phyloP scores from a whole-genome alignment of 1,140 invertebrate species.

The Saccostrea glomerata region DNA sequence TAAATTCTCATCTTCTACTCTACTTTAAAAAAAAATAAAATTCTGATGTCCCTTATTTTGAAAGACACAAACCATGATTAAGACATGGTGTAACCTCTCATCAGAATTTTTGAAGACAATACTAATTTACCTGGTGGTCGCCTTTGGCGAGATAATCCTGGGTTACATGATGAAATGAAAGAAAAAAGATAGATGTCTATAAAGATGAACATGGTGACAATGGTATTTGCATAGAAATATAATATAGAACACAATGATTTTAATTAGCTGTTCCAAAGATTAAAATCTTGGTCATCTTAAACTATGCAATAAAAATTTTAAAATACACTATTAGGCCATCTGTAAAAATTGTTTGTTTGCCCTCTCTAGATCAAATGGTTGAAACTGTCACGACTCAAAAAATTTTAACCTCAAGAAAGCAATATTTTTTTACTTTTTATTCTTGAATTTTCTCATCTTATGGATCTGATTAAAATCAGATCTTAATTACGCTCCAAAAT shows the following conservation, averaged over 20 bases:
- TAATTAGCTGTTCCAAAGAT: background rate
- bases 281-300: background rate
- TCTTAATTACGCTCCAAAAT: too few relatives aligned
- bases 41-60: background rate
- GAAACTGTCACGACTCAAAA: too few relatives aligned
- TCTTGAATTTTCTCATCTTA: too few relatives aligned
- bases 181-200: background rate
- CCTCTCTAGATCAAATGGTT: too few relatives aligned
- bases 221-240: background rate
- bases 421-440: too few relatives aligned
- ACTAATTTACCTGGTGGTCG: slow-evolving; percentile 23
- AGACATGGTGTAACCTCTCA: background rate
- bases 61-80: background rate
- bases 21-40: background rate
- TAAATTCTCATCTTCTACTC: background rate
- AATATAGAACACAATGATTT: background rate
- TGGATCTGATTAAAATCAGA: too few relatives aligned
- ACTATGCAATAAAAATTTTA: background rate
- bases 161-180: background rate
- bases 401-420: too few relatives aligned
- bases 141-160: slow-evolving; percentile 32
- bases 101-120: slow-evolving; percentile 7
- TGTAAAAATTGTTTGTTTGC: too few relatives aligned
- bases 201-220: background rate
- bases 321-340: background rate